Base-by-base conservation (phyloP, 2,888 invertebrate genomes). In the Drosophila maculinotata region DNA sequence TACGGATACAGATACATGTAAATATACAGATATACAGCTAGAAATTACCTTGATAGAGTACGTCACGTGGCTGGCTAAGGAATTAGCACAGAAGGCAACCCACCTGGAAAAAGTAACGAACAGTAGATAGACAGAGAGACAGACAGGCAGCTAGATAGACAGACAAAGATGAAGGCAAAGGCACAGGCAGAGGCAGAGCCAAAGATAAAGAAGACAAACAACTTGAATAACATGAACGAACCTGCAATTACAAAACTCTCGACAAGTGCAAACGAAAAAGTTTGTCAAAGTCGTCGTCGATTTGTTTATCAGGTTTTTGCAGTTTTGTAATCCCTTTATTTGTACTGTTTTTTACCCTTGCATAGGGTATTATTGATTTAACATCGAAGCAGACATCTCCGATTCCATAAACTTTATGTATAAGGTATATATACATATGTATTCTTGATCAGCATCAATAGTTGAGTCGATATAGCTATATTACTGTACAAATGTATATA, bases 201-300 rank as follows among this genome's bases (percentile, higher is more conserved):
- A n/a, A n/a, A n/a, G n/a, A n/a, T n/a, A n/a, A 10, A 52, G 44
- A 54, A 39, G 65, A 57, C 69, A 65, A 47, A 54, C 44, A 60
- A 78, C 67, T 57, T 64, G 56, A 67, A 67, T 76, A 80, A 76
- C 53, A 80, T 65, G 38, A 58, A 56, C 60, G 69, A 72, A 62
- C 76, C 68, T 47, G 66, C 76, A 82, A 82, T 79, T 79, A 75
- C 65, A 71, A 68, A 57, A 64, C 30, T 64, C 59, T 64, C 8
- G 33, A 42, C 30, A 54, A 58, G 51, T 56, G 39, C 14, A 38
- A 36, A 56, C 7, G 45, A 48, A 64, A 62, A 62, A 47, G 28
- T 67, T 79, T 65, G 57, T 69, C 73, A 83, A 79, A 83, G 73
- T 80, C 65, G 31, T 54, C 12, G 47, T 60, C 65, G 62, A 76